Conservation (phyloP, 2,797 vertebrate species). For the Sebastes taczanowskii region DNA sequence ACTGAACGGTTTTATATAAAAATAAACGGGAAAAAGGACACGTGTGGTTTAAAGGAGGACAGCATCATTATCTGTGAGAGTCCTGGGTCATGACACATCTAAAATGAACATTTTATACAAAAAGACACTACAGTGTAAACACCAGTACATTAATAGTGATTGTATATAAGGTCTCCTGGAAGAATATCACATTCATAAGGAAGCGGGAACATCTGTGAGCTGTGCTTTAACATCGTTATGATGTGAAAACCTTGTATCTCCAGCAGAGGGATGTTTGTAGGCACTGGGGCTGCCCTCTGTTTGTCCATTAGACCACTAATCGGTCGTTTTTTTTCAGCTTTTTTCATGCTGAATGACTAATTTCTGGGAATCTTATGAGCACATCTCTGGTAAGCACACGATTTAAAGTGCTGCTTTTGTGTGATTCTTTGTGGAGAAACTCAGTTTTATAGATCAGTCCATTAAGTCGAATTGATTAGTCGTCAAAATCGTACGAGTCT, state of each 20-base stretch:
- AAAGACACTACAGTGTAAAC: constrained; percentile 41
- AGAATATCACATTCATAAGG: constrained; percentile 20
- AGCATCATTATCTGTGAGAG: not conserved
- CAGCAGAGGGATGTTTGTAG: not conserved
- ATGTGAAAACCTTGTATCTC: not conserved
- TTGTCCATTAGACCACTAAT: no score
- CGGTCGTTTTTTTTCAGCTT: no score
- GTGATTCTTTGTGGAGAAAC: no score
- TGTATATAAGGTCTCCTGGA: constrained; percentile 7
- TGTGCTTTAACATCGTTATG: not conserved
- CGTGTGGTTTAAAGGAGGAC: not conserved
- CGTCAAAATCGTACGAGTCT: no score
- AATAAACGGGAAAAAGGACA: not conserved
- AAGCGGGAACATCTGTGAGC: constrained; percentile 6
- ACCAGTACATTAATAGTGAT: constrained; percentile 17
- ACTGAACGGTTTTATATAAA: not conserved
- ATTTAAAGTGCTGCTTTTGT: no score
- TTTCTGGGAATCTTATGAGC: no score
- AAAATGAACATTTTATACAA: constrained; percentile 9
- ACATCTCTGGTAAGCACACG: no score
- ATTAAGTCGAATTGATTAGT: no score
- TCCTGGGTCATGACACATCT: not conserved
- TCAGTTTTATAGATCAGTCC: no score
- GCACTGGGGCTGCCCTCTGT: fast-evolving
- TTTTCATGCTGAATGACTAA: no score